These are phyloP conservation scores for Chaunax sp. DNA, from an alignment of 2,797 vertebrate genomes.

Conservation along the genomic window DNA sequence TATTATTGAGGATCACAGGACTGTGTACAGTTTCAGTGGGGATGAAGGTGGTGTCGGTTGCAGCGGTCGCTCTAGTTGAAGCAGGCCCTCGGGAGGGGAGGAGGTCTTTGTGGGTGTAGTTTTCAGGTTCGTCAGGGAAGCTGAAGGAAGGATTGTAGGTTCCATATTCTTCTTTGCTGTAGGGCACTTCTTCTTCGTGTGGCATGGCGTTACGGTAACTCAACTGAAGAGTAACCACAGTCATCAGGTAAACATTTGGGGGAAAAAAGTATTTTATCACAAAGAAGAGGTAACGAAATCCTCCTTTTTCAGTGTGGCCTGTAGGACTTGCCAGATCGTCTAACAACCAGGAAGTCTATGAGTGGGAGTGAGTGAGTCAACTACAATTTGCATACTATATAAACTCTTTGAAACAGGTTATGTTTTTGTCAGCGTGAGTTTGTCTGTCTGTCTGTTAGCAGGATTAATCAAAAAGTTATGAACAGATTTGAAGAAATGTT, in stretches of 20 bases:
- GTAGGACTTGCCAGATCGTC: not conserved
- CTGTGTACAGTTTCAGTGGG: slow-evolving; percentile 29
- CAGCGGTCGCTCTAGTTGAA: slow-evolving; percentile 15
- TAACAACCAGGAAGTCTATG: not conserved
- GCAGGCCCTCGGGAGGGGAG: slow-evolving; percentile 14
- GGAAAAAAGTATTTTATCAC: not conserved
- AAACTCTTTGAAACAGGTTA: no score
- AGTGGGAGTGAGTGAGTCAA: not conserved
- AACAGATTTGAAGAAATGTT: no score
- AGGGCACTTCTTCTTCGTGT: slow-evolving; percentile 67
- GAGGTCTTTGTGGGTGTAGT: slow-evolving; percentile 55
- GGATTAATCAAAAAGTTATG: no score
- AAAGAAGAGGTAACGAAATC: not conserved
- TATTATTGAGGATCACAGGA: slow-evolving; percentile 44
- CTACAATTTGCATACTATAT: not conserved
- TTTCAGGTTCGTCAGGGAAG: slow-evolving; percentile 59
- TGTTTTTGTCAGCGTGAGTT: no score
- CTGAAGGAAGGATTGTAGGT: slow-evolving; percentile 72
- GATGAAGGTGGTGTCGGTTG: slow-evolving; percentile 27
- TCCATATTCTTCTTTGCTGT: slow-evolving; percentile 75
- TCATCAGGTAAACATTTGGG: not conserved
- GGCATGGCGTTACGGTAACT: slow-evolving; percentile 66
- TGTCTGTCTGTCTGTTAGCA: no score
- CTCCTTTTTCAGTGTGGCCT: not conserved
- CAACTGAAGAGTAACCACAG: slow-evolving; percentile 65